Conservation (phyloP, 2,797 vertebrate genomes). For the Accipiter superciliosus region DNA sequence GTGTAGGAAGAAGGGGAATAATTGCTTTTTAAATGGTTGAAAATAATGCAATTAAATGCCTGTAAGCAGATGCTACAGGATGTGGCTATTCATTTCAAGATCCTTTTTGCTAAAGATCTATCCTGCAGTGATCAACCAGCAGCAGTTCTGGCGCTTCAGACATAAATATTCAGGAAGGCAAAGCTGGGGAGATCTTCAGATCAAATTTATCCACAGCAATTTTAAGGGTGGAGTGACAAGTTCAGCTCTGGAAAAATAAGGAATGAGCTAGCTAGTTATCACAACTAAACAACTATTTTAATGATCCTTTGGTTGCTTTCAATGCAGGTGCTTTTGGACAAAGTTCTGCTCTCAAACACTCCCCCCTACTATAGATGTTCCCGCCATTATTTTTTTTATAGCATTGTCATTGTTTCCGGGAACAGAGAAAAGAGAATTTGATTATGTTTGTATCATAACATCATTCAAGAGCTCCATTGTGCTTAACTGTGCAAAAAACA, state of each 20-base stretch:
- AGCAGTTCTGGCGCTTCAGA: neutral
- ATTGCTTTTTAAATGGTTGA: neutral
- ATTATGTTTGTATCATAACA: neutral
- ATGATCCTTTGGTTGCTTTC: neutral
- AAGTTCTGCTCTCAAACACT: neutral
- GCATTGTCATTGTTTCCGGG: neutral
- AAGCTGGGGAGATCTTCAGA: neutral
- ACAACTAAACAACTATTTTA: neutral
- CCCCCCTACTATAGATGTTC: neutral
- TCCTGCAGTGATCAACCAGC: neutral
- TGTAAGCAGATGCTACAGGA: neutral
- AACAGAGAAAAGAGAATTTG: conserved; percentile 19
- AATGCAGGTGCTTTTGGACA: neutral
- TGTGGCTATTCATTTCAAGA: neutral
- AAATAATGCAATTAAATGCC: neutral
- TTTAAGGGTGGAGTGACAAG: neutral
- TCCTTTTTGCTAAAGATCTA: neutral
- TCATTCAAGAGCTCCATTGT: neutral
- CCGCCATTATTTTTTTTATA: neutral
- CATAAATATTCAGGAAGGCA: neutral
- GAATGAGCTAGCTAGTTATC: neutral
- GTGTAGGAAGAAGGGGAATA: neutral
- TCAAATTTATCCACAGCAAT: neutral
- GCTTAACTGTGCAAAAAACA: conserved; percentile 4
- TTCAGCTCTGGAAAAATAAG: neutral